A percentile compares a stretch with the other conserved stretches of the same genome.
Evolutionary conservation across 2,113 vertebrate genomes (phyloP).

Genomic region (Lucifuga dentata): DNA sequence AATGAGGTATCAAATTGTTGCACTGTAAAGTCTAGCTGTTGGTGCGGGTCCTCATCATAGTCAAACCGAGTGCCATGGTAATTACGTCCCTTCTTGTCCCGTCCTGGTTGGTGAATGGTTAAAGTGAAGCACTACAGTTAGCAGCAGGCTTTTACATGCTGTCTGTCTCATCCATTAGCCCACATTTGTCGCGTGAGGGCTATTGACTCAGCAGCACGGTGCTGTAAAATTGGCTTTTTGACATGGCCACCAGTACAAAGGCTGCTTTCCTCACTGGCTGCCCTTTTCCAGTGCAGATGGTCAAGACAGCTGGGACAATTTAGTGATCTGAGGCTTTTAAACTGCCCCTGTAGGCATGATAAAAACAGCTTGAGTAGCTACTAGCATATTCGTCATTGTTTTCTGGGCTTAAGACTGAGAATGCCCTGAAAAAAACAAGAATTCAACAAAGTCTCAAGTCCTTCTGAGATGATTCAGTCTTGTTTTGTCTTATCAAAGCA

Average conservation of each 20-base stretch:
- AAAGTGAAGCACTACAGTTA: slow-evolving; percentile 58
- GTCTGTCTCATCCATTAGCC: slow-evolving; percentile 81
- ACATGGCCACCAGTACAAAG: slow-evolving; percentile 84
- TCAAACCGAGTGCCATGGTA: slow-evolving; percentile 65
- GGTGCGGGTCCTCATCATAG: slow-evolving; percentile 35
- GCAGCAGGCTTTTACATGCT: slow-evolving; percentile 77
- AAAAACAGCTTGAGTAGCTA: slow-evolving; percentile 81
- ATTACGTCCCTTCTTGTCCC: slow-evolving; percentile 67
- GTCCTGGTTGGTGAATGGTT: slow-evolving; percentile 65
- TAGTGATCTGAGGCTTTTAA: slow-evolving; percentile 83
- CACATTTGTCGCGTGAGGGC: slow-evolving; percentile 80
- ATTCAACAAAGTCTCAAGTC: too few relatives aligned
- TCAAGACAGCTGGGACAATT: slow-evolving; percentile 86
- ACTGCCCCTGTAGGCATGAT: slow-evolving; percentile 83
- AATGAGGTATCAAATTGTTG: slow-evolving; percentile 52
- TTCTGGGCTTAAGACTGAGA: slow-evolving; percentile 57
- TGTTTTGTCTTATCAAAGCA: too few relatives aligned
- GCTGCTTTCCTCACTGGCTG: slow-evolving; percentile 62
- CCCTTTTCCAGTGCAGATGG: slow-evolving; percentile 85
- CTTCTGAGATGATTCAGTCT: too few relatives aligned
- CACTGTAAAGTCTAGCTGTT: slow-evolving; percentile 75
- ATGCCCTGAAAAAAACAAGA: slow-evolving; percentile 31
- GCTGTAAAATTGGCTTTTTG: slow-evolving; percentile 84
- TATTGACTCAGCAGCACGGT: slow-evolving; percentile 74
- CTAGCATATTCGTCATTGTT: slow-evolving; percentile 73